Evolutionary conservation across 2,797 vertebrate genomes (phyloP).

Genomic region (Sebastes baramenuke): DNA sequence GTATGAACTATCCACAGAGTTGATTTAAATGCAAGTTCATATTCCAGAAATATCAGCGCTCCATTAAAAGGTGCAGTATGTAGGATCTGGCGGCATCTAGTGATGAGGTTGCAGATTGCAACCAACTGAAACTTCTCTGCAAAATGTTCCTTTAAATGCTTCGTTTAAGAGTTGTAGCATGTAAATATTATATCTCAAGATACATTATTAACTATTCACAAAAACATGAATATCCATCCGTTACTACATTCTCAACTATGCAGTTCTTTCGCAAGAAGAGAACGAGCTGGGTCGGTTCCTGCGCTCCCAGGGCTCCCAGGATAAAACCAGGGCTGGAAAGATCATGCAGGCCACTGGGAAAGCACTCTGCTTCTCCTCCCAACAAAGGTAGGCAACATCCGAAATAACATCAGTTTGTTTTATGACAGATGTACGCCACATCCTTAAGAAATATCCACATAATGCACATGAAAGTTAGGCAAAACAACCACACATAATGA

Average conservation of each 20-base stretch:
- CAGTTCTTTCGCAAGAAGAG: slow-evolving; percentile 98
- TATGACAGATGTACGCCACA: neutral
- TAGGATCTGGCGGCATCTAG: no score
- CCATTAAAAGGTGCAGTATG: no score
- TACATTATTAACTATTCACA: neutral
- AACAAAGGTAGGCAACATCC: slow-evolving; percentile 89
- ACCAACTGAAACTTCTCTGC: no score
- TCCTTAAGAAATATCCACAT: neutral
- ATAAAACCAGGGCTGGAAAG: slow-evolving; percentile 96
- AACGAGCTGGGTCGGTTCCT: slow-evolving; percentile 97
- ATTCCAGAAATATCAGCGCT: no score
- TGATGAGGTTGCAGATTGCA: no score
- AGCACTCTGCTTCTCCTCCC: slow-evolving; percentile 97
- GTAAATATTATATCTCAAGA: neutral
- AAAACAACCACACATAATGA: neutral
- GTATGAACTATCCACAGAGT: neutral
- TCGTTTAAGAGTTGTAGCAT: neutral
- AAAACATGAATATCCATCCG: neutral
- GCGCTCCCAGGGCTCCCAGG: slow-evolving; percentile 94
- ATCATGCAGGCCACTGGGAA: slow-evolving; percentile 99
- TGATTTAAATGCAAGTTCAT: neutral
- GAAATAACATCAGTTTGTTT: no score
- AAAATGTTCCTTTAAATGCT: neutral
- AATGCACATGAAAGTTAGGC: neutral
- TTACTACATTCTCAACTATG: neutral